Evolutionary conservation across 2,888 invertebrate genomes (phyloP).

Genomic region (Ferrisia virgata): DNA sequence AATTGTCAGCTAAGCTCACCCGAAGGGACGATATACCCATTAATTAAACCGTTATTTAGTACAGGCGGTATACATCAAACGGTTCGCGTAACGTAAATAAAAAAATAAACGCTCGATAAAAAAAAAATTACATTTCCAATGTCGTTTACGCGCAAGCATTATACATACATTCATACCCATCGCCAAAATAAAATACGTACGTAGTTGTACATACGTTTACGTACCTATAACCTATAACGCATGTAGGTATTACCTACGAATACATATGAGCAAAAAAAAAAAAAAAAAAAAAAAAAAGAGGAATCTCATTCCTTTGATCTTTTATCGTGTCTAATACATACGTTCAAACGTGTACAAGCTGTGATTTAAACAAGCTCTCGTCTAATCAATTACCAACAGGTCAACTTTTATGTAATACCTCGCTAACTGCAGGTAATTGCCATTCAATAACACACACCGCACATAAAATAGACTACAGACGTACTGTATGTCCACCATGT

Average conservation of each 20-base stretch:
- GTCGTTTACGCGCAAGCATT: background rate
- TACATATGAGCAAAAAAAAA: background rate
- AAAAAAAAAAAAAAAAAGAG: background rate
- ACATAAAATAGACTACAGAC: too few relatives aligned
- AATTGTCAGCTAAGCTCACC: background rate
- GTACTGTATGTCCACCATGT: background rate
- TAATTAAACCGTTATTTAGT: background rate
- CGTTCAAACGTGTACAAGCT: background rate
- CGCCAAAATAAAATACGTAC: background rate
- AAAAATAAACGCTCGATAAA: background rate
- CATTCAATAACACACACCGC: background rate
- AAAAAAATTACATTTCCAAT: background rate
- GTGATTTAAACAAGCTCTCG: slow-evolving; percentile 5
- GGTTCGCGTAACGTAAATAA: background rate
- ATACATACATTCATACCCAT: too few relatives aligned
- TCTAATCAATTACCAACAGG: slow-evolving; percentile 13
- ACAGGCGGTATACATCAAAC: background rate
- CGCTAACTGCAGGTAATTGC: slow-evolving; percentile 11
- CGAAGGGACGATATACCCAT: background rate
- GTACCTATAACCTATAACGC: too few relatives aligned
- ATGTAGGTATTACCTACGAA: too few relatives aligned
- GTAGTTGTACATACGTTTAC: too few relatives aligned
- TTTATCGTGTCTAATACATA: background rate
- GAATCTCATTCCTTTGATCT: background rate
- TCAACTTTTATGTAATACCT: background rate